These are phyloP conservation scores for Phylloscopus collybita DNA, from an alignment of 2,797 vertebrate genomes.

Conservation along the genomic window DNA sequence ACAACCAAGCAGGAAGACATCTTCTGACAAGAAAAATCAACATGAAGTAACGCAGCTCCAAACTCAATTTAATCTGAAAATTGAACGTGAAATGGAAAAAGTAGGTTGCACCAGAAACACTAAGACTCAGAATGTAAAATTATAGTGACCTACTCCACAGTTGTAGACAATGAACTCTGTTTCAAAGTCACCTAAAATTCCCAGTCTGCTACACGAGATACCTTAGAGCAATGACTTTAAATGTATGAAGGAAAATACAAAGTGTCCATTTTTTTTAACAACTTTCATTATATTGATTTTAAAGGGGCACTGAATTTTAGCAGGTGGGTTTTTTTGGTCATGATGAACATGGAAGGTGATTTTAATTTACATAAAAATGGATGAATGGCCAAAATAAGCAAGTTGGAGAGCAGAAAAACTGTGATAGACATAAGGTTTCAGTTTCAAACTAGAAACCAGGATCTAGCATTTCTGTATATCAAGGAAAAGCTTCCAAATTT, in stretches of 20 bases:
- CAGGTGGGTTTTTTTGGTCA: neutral
- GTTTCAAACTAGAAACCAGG: neutral
- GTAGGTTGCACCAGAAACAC: neutral
- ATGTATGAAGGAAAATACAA: neutral
- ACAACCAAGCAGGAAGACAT: neutral
- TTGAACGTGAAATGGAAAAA: neutral
- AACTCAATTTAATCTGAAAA: neutral
- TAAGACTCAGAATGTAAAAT: neutral
- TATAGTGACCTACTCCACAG: neutral
- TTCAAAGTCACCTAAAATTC: neutral
- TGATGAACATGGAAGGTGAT: neutral
- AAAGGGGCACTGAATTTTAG: neutral
- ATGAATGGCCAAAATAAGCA: neutral
- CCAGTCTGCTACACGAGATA: neutral
- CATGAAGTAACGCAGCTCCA: neutral
- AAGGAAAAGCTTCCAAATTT: neutral
- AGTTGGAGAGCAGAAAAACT: neutral
- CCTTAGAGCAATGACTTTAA: neutral
- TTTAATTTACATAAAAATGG: neutral
- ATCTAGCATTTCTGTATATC: neutral
- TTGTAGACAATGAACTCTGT: neutral
- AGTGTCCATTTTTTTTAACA: neutral
- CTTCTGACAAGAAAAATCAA: neutral
- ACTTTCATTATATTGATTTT: neutral
- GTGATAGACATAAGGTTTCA: neutral